These are phyloP conservation scores for Ypsolopha scabrella DNA, from an alignment of 2,888 invertebrate species.

Conservation along the genomic window DNA sequence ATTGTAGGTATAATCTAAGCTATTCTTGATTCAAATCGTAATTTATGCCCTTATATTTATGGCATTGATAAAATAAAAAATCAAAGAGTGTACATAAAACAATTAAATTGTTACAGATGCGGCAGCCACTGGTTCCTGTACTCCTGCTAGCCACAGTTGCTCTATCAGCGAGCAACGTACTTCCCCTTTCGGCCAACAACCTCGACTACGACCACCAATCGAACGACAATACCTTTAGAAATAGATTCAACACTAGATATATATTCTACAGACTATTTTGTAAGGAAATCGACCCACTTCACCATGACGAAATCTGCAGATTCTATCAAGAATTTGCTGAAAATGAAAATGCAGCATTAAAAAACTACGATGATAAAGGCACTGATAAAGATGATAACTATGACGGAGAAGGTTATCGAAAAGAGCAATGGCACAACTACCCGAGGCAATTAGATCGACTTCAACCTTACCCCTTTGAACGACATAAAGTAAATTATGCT, in stretches of 20 bases:
- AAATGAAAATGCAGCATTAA: conserved; percentile 11
- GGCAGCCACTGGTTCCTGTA: conserved; percentile 35
- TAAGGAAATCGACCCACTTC: conserved; percentile 20
- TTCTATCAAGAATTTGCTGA: neutral
- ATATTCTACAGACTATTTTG: conserved; percentile 36
- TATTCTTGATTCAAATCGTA: no score
- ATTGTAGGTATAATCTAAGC: no score
- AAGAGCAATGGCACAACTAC: conserved; percentile 58
- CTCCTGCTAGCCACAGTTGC: conserved; percentile 45
- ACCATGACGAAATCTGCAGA: conserved; percentile 15
- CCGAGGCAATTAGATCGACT: conserved; percentile 53
- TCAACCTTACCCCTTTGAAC: conserved; percentile 27
- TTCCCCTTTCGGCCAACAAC: conserved; percentile 22
- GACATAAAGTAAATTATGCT: conserved; percentile 16
- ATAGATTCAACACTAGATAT: conserved; percentile 32
- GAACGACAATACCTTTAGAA: conserved; percentile 48
- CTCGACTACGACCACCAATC: conserved; percentile 37
- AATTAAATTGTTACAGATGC: conserved; percentile 48
- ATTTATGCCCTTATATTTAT: no score
- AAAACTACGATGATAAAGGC: conserved; percentile 18
- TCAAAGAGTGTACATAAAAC: no score
- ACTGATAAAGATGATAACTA: conserved; percentile 30
- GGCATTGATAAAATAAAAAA: no score
- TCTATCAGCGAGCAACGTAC: conserved; percentile 26
- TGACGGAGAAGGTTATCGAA: conserved; percentile 42